These are phyloP conservation scores for Bettongia penicillata DNA, from an alignment of 2,113 vertebrate genomes.

Conservation along the genomic window DNA sequence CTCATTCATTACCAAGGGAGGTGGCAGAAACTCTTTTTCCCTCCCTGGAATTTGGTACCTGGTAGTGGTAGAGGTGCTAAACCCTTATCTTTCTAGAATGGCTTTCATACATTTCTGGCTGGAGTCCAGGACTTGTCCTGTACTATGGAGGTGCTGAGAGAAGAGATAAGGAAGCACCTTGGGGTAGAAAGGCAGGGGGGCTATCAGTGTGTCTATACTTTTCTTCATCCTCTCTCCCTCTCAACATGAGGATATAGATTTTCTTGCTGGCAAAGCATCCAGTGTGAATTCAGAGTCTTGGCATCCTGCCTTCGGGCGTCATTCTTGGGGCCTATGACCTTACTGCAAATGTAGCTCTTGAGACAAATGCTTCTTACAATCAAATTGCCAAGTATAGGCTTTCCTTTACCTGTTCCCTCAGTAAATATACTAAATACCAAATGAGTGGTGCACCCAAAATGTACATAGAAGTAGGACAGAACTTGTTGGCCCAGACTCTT, in stretches of 20 bases:
- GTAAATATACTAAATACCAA: neutral
- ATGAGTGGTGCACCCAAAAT: neutral
- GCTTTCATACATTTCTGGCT: neutral
- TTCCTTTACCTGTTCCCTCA: neutral
- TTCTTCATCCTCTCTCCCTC: neutral
- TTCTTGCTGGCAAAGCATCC: neutral
- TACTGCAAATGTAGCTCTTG: neutral
- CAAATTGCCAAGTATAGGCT: neutral
- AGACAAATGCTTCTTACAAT: neutral
- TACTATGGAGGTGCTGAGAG: neutral
- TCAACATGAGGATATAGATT: neutral
- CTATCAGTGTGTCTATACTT: neutral
- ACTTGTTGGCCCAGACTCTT: neutral
- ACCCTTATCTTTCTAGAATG: neutral
- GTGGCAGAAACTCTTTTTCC: neutral
- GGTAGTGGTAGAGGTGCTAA: neutral
- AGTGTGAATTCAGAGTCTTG: neutral
- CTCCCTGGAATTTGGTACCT: neutral
- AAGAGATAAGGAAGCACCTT: neutral
- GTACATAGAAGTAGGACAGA: neutral
- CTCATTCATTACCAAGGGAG: conserved; percentile 35
- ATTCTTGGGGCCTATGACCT: neutral
- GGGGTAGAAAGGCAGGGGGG: neutral
- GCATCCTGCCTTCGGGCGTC: neutral
- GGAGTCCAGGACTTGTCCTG: neutral